Evolutionary conservation across 2,888 invertebrate species (phyloP).

Genomic region (Monochamus alternatus): DNA sequence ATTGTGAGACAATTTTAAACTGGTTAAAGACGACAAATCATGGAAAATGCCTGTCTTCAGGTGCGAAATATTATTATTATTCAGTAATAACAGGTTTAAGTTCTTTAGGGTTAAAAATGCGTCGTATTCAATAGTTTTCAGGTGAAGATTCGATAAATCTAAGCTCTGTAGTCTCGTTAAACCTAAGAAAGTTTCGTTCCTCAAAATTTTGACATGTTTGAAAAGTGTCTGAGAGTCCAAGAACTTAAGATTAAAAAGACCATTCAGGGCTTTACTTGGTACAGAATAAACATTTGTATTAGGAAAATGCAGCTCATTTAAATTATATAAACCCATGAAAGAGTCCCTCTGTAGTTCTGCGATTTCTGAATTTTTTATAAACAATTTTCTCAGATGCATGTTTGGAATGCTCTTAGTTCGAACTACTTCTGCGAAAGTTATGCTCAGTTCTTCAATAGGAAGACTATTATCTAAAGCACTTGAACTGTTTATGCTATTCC

Average conservation of each 20-base stretch:
- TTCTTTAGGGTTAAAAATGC: constrained; percentile 30
- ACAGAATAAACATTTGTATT: constrained; percentile 21
- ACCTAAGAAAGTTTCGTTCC: constrained; percentile 19
- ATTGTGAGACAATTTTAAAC: constrained; percentile 9
- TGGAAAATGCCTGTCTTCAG: not conserved
- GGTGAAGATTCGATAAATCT: constrained; percentile 15
- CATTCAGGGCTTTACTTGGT: constrained; percentile 24
- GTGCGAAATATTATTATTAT: constrained; percentile 8
- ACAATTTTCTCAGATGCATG: constrained; percentile 13
- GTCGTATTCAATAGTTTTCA: constrained; percentile 15
- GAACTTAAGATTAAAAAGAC: constrained; percentile 27
- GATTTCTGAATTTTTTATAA: constrained; percentile 23
- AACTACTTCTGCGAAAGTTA: constrained; percentile 28
- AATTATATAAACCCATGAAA: constrained; percentile 25
- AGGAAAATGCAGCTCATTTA: constrained; percentile 28
- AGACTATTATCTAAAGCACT: constrained; percentile 15
- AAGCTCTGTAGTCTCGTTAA: constrained; percentile 4
- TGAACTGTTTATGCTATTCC: constrained; percentile 20
- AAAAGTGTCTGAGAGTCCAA: constrained; percentile 36
- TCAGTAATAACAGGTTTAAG: constrained; percentile 23
- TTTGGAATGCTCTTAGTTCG: constrained; percentile 10
- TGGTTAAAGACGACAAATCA: not conserved
- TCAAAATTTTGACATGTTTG: constrained; percentile 23
- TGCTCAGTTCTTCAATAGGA: constrained; percentile 2
- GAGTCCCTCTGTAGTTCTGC: constrained; percentile 11